Percentiles rank a stretch among this genome's conserved stretches.
Conservation (phyloP, 2,888 invertebrate species). For the Callimorpha dominula region DNA sequence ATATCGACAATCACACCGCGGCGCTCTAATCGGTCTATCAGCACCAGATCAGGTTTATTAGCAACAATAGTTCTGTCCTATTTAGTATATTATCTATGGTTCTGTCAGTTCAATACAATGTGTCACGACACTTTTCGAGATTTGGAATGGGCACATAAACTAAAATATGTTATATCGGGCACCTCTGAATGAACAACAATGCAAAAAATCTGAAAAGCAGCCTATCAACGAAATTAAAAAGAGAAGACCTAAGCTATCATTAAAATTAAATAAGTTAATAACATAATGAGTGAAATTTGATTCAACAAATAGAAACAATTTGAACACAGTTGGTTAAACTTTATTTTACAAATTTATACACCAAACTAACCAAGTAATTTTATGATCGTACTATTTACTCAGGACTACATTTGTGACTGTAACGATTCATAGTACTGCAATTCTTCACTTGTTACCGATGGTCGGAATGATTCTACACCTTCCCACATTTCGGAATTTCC, state of each 20-base stretch:
- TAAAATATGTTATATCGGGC: too few relatives aligned
- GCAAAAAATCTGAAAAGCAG: not conserved
- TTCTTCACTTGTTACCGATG: slow-evolving; percentile 90
- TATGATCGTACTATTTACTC: not conserved
- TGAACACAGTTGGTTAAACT: not conserved
- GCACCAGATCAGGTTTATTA: too few relatives aligned
- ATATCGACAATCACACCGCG: too few relatives aligned
- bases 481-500: slow-evolving; percentile 88
- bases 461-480: slow-evolving; percentile 88
- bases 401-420: slow-evolving; percentile 69
- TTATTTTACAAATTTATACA: slow-evolving; percentile 4
- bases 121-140: too few relatives aligned
- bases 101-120: too few relatives aligned
- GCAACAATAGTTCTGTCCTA: too few relatives aligned
- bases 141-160: too few relatives aligned
- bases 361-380: slow-evolving; percentile 2
- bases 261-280: too few relatives aligned
- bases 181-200: not conserved
- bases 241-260: not conserved
- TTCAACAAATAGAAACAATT: not conserved
- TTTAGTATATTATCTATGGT: too few relatives aligned
- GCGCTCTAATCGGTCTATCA: too few relatives aligned
- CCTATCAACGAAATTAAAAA: not conserved
- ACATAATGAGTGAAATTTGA: too few relatives aligned
- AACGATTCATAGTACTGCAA: slow-evolving; percentile 88